Conservation (phyloP, 2,888 invertebrate genomes). For the Elmis aenea region DNA sequence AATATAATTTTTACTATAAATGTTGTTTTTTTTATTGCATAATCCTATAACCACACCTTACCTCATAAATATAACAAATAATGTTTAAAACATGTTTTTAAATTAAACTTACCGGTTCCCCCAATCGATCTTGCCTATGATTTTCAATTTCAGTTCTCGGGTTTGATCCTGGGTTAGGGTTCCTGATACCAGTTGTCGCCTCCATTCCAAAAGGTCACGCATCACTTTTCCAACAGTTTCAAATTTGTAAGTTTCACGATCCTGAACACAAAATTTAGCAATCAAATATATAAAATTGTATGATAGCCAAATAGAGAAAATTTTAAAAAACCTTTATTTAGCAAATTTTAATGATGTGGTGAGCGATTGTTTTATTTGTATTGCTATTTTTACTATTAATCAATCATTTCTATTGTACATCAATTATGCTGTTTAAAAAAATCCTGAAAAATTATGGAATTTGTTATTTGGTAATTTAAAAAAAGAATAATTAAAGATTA, state of each 20-base stretch:
- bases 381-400: too few relatives aligned
- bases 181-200: conserved; percentile 78
- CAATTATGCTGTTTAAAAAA: too few relatives aligned
- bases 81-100: too few relatives aligned
- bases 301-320: too few relatives aligned
- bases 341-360: too few relatives aligned
- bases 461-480: too few relatives aligned
- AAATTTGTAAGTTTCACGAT: conserved; percentile 79
- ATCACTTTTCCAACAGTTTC: conserved; percentile 83
- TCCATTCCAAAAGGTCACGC: conserved; percentile 80
- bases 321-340: too few relatives aligned
- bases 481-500: too few relatives aligned
- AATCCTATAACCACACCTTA: conserved; percentile 2
- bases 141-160: conserved; percentile 75
- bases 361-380: too few relatives aligned
- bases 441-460: too few relatives aligned
- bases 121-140: conserved; percentile 92
- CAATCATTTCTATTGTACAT: too few relatives aligned
- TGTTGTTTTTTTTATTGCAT: background rate
- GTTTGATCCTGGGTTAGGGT: conserved; percentile 91
- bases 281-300: background rate
- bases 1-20: conserved; percentile 3
- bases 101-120: conserved; percentile 80
- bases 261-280: conserved; percentile 50
- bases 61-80: conserved; percentile 11